These are phyloP conservation scores for Papilio polyxenes DNA, from an alignment of 1,140 invertebrate species.

Conservation along the genomic window DNA sequence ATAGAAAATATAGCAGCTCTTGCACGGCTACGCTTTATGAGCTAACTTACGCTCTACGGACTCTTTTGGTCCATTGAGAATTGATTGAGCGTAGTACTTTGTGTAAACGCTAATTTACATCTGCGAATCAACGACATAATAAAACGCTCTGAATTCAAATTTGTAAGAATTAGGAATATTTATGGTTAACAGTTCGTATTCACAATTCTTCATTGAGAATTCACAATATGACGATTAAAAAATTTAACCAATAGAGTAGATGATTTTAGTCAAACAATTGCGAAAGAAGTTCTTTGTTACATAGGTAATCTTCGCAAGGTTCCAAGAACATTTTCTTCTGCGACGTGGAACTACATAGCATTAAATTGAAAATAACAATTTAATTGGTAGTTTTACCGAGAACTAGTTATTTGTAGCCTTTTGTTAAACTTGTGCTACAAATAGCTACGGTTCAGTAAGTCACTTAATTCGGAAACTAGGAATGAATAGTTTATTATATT, in stretches of 20 bases:
- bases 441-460: not conserved
- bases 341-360: not conserved
- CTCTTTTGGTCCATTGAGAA: constrained; percentile 14
- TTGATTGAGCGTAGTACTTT: constrained; percentile 20
- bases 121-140: constrained; percentile 14
- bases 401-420: not conserved
- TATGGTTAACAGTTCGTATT: not conserved
- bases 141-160: not conserved
- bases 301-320: not conserved
- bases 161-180: not conserved
- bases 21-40: constrained; percentile 13
- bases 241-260: not conserved
- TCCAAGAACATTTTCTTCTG: not conserved
- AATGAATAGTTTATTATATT: not conserved
- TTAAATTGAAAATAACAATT: constrained; percentile 10
- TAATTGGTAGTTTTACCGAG: constrained; percentile 3
- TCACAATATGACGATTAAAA: not conserved
- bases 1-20: no score
- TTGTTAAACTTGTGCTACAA: not conserved
- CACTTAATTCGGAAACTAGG: not conserved
- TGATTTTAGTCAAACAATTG: not conserved
- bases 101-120: not conserved
- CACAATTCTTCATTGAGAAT: not conserved
- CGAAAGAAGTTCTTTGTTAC: not conserved
- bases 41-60: constrained; percentile 9